Percentiles rank a stretch among this genome's conserved stretches.
Conservation (phyloP, 2,797 vertebrate species). For the Danio tinwini region DNA sequence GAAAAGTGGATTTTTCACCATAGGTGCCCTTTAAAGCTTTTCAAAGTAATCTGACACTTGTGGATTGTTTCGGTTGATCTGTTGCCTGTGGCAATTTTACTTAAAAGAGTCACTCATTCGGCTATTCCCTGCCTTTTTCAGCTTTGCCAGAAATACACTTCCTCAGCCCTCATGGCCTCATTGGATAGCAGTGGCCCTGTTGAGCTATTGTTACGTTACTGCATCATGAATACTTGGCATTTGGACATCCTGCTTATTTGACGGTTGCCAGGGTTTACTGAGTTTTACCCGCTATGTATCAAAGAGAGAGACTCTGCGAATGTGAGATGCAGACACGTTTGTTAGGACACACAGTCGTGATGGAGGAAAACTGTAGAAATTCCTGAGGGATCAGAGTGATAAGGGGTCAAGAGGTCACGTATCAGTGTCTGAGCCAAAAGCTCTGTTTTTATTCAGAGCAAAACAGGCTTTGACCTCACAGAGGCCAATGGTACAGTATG, state of each 20-base stretch:
- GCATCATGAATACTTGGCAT: neutral
- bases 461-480: constrained; percentile 37
- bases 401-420: constrained; percentile 26
- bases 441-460: constrained; percentile 32
- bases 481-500: constrained; percentile 31
- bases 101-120: neutral
- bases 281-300: neutral
- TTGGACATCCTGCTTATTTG: neutral
- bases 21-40: too few relatives aligned
- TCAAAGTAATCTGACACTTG: neutral
- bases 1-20: too few relatives aligned
- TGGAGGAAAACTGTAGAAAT: neutral
- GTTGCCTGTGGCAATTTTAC: neutral
- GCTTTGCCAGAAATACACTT: neutral
- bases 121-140: neutral
- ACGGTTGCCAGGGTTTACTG: too few relatives aligned
- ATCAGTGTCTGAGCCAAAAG: constrained; percentile 35
- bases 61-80: neutral
- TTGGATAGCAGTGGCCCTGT: neutral
- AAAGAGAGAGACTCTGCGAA: neutral
- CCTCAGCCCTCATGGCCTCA: neutral
- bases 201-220: neutral
- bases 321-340: neutral
- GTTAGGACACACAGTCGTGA: constrained; percentile 3
- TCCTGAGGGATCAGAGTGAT: constrained; percentile 1